phyloP scores from a whole-genome alignment of 2,113 vertebrate genomes.

The Mionectes macconnelli region DNA sequence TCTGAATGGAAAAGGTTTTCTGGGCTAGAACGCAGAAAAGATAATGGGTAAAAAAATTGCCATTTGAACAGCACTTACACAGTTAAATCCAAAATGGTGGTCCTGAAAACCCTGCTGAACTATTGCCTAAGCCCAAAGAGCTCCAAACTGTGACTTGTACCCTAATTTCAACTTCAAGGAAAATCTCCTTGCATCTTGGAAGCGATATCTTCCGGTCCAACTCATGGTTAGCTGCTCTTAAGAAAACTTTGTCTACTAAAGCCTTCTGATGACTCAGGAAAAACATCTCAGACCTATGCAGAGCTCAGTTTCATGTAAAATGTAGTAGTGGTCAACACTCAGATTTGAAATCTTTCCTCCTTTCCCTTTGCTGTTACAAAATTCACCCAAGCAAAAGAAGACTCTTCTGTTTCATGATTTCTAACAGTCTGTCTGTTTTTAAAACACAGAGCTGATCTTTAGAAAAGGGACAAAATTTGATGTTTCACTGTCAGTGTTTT shows the following conservation, averaged over 20 bases:
- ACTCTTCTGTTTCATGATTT: background rate
- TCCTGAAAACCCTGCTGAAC: background rate
- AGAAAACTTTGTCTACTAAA: background rate
- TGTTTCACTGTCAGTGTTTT: background rate
- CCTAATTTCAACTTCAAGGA: background rate
- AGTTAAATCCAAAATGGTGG: background rate
- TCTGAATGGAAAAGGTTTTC: background rate
- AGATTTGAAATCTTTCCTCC: background rate
- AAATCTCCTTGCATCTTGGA: background rate
- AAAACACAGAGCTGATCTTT: background rate
- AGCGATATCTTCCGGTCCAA: background rate
- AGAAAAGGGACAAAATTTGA: background rate
- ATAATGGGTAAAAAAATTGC: rapidly evolving
- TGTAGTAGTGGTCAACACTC: background rate
- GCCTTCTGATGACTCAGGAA: background rate
- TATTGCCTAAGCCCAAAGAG: background rate
- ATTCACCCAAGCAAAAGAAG: background rate
- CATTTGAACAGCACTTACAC: background rate
- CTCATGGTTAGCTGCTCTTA: background rate
- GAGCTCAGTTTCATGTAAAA: background rate
- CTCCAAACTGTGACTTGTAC: background rate
- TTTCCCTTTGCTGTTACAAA: background rate
- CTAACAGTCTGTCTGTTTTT: background rate
- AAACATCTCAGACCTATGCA: background rate
- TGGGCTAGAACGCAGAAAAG: background rate